Evolutionary conservation across 2,113 vertebrate species (phyloP).

Genomic region (Ondatra zibethicus): DNA sequence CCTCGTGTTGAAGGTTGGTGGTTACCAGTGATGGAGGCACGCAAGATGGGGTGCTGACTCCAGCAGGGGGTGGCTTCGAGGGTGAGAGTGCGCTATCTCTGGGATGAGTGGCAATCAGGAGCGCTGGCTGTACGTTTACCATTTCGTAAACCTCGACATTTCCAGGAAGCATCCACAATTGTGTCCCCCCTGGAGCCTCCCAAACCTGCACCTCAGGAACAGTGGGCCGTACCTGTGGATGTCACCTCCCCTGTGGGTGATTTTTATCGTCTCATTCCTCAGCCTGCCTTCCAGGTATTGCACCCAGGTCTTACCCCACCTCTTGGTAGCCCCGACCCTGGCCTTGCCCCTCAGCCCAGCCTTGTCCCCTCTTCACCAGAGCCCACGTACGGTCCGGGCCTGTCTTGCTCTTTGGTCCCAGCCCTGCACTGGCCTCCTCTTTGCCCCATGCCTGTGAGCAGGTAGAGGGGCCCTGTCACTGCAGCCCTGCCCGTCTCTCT

Average conservation of each 20-base stretch:
- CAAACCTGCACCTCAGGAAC: constrained; percentile 83
- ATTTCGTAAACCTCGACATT: neutral
- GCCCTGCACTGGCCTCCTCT: neutral
- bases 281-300: constrained; percentile 92
- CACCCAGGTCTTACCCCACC: neutral
- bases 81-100: neutral
- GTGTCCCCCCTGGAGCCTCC: constrained; percentile 64
- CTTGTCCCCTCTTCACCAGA: neutral
- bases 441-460: neutral
- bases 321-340: neutral
- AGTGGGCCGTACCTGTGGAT: constrained; percentile 94
- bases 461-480: neutral
- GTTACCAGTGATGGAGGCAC: accelerated
- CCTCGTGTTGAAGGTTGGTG: constrained; percentile 90
- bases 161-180: constrained; percentile 67
- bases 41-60: neutral
- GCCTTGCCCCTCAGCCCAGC: neutral
- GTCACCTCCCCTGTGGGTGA: constrained; percentile 91
- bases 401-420: neutral
- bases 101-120: neutral
- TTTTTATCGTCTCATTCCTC: constrained; percentile 93
- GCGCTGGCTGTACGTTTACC: neutral
- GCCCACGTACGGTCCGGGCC: neutral
- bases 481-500: neutral
- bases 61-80: neutral